These are phyloP conservation scores for Temnopleurus reevesii DNA, from an alignment of 53 echinoderm and acorn worm genomes.

Conservation along the genomic window DNA sequence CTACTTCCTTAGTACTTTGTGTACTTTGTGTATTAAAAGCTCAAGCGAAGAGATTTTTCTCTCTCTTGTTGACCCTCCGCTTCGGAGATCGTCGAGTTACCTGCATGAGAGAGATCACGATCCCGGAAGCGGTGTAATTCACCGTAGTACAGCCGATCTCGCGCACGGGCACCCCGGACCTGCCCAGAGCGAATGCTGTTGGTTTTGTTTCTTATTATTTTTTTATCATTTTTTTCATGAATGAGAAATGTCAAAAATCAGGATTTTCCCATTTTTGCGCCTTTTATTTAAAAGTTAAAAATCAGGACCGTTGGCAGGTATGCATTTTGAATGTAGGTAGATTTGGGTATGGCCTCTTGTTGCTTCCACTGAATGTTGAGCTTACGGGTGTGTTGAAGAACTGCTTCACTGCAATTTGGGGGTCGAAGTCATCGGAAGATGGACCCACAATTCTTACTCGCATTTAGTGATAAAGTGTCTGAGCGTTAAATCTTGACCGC, in stretches of 20 bases:
- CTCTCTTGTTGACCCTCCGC: too few relatives aligned
- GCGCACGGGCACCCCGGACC: not conserved
- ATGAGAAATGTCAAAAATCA: not conserved
- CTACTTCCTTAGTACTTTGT: too few relatives aligned
- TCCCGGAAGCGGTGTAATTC: too few relatives aligned
- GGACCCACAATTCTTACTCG: constrained; percentile 40
- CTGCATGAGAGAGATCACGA: too few relatives aligned
- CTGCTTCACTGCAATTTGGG: constrained; percentile 15
- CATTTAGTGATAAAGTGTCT: constrained; percentile 21
- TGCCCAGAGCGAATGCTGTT: not conserved
- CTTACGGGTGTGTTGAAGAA: constrained; percentile 23
- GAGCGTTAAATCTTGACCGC: not conserved
- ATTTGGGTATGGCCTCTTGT: not conserved
- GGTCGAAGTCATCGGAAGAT: constrained; percentile 5
- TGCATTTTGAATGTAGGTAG: too few relatives aligned
- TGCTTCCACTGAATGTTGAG: not conserved
- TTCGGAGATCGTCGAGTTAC: too few relatives aligned
- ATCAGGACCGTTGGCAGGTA: not conserved
- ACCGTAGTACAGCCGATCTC: too few relatives aligned
- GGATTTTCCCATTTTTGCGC: not conserved
- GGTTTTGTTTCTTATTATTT: not conserved
- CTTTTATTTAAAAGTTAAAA: not conserved
- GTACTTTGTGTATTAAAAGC: too few relatives aligned
- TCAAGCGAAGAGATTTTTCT: too few relatives aligned
- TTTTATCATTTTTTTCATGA: not conserved